A percentile compares a stretch with the other conserved stretches of the same genome.
Evolutionary conservation across 2,888 invertebrate genomes (phyloP).

Genomic region (Hirtodrosophila histrioides): DNA sequence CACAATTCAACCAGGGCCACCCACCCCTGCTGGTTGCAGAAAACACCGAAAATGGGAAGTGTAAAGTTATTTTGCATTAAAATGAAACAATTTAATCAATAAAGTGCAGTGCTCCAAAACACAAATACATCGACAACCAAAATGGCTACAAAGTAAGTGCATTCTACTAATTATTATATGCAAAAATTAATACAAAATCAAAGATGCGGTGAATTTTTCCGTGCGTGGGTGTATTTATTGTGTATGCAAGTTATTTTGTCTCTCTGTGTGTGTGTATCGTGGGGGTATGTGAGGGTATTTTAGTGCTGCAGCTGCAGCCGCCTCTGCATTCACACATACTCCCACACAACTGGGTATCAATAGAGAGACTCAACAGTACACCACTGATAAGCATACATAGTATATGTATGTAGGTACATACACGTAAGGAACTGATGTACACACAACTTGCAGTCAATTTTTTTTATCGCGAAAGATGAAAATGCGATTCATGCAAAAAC

Average conservation of each 20-base stretch:
- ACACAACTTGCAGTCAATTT: not conserved
- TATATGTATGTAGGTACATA: conserved; percentile 3
- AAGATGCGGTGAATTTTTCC: conserved; percentile 26
- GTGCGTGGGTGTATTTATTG: conserved; percentile 25
- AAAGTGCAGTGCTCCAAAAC: conserved; percentile 38
- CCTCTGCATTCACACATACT: conserved; percentile 49
- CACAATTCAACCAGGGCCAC: too few species aligned
- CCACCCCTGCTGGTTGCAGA: conserved; percentile 13
- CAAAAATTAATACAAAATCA: not conserved
- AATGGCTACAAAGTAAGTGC: conserved; percentile 67
- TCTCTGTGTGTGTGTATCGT: conserved; percentile 23
- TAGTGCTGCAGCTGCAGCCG: conserved; percentile 60
- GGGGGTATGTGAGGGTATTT: conserved; percentile 65
- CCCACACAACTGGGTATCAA: conserved; percentile 6
- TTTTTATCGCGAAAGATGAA: too few species aligned
- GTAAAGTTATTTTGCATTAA: conserved; percentile 53
- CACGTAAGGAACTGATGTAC: not conserved
- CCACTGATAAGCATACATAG: conserved; percentile 37
- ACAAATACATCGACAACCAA: conserved; percentile 12
- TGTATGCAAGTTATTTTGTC: conserved; percentile 22
- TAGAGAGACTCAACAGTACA: conserved; percentile 36
- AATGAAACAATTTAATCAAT: conserved; percentile 37
- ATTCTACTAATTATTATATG: conserved; percentile 1
- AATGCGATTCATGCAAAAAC: too few species aligned
- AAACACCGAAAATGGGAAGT: conserved; percentile 48